These are phyloP conservation scores for Coenobita brevimanus DNA, from an alignment of 1,140 invertebrate species.

Conservation along the genomic window DNA sequence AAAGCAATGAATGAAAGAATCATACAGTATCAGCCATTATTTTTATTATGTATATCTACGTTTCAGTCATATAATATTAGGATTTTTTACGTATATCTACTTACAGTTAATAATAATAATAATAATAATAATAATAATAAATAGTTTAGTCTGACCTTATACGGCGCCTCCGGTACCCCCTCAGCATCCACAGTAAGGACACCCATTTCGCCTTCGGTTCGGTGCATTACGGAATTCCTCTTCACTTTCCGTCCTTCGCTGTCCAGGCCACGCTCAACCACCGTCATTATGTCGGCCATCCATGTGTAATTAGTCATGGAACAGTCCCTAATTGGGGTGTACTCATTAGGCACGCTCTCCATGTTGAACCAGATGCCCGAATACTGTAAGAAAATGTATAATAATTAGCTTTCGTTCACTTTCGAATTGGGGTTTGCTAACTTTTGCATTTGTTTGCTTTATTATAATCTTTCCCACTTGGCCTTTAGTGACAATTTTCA, in stretches of 20 bases:
- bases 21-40: no score
- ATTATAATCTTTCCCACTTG: no score
- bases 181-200: conserved; percentile 31
- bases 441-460: no score
- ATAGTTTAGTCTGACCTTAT: not conserved
- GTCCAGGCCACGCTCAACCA: conserved; percentile 9
- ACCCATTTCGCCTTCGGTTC: conserved; percentile 7
- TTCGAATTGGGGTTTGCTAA: no score
- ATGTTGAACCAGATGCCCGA: conserved; percentile 44
- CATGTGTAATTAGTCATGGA: conserved; percentile 49
- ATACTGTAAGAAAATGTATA: conserved; percentile 21
- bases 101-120: no score
- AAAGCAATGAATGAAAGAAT: no score
- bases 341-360: conserved; percentile 44
- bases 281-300: conserved; percentile 8
- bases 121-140: no score
- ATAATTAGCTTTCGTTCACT: no score
- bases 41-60: no score
- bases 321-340: not conserved
- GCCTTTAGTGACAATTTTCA: no score
- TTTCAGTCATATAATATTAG: no score
- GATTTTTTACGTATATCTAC: no score
- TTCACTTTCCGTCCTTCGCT: not conserved
- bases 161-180: conserved; percentile 37
- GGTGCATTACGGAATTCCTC: conserved; percentile 21